A percentile compares a stretch with the other conserved stretches of the same genome.
Conservation (phyloP, 2,888 invertebrate genomes). For the Metalampra italica region DNA sequence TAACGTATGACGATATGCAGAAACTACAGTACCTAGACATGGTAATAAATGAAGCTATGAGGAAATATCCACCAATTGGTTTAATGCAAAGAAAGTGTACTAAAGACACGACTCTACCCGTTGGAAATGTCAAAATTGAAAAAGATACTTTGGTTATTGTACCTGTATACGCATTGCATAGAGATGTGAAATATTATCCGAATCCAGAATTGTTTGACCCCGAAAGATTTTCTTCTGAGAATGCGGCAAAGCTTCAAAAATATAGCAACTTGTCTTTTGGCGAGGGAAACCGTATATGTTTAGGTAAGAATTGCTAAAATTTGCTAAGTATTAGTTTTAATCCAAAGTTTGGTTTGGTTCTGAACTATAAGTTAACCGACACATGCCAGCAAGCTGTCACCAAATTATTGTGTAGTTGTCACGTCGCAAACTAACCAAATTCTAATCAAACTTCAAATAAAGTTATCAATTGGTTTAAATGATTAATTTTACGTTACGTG, state of each 20-base stretch:
- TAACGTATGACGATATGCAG: constrained; percentile 45
- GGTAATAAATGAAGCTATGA: constrained; percentile 49
- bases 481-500: no score
- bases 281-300: constrained; percentile 68
- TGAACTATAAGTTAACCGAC: neutral
- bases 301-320: constrained; percentile 46
- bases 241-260: constrained; percentile 31
- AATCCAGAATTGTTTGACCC: constrained; percentile 63
- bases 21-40: constrained; percentile 57
- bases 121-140: constrained; percentile 33
- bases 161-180: constrained; percentile 45
- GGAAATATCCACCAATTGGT: constrained; percentile 51
- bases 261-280: constrained; percentile 69
- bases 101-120: constrained; percentile 38
- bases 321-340: no score
- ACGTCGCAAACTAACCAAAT: no score
- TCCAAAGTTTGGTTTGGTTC: no score
- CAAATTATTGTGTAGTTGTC: no score
- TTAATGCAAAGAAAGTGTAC: constrained; percentile 40
- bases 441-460: no score
- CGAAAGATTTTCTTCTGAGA: constrained; percentile 50
- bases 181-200: constrained; percentile 50
- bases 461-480: no score
- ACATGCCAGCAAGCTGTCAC: neutral
- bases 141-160: constrained; percentile 31